A percentile compares a stretch with the other conserved stretches of the same genome.
These are phyloP conservation scores for Lochmaea crataegi DNA, from an alignment of 2,888 invertebrate species.

Conservation along the genomic window DNA sequence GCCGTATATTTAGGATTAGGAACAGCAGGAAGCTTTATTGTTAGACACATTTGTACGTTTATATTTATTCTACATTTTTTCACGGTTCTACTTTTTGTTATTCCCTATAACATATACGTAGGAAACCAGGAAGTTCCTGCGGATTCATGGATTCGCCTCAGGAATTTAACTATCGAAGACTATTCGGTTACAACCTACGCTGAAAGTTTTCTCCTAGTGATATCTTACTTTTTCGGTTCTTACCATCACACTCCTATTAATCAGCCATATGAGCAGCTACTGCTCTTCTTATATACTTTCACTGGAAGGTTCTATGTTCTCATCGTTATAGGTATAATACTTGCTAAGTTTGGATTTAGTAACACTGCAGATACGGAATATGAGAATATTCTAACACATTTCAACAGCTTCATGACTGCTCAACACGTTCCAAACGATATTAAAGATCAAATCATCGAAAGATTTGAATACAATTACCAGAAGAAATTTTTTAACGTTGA, in stretches of 20 bases:
- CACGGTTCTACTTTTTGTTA: background rate
- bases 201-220: slow-evolving; percentile 20
- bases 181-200: slow-evolving; percentile 3
- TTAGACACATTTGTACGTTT: background rate
- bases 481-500: slow-evolving; percentile 68
- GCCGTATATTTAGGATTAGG: background rate
- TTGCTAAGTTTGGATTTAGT: slow-evolving; percentile 53
- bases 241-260: background rate
- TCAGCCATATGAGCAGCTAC: slow-evolving; percentile 45
- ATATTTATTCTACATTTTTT: slow-evolving; percentile 20
- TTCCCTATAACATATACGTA: background rate
- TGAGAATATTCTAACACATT: slow-evolving; percentile 66
- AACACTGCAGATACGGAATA: slow-evolving; percentile 62
- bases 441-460: slow-evolving; percentile 64
- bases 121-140: background rate
- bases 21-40: background rate
- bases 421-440: slow-evolving; percentile 66
- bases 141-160: slow-evolving; percentile 9
- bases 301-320: slow-evolving; percentile 53
- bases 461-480: slow-evolving; percentile 68
- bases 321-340: slow-evolving; percentile 47
- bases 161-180: slow-evolving; percentile 2
- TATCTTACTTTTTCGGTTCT: slow-evolving; percentile 28
- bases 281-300: slow-evolving; percentile 47
- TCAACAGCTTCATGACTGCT: slow-evolving; percentile 67